Percentiles rank a stretch among this genome's conserved stretches.
These are phyloP conservation scores for Phyllotreta striolata DNA, from an alignment of 2,888 invertebrate genomes.

Conservation along the genomic window DNA sequence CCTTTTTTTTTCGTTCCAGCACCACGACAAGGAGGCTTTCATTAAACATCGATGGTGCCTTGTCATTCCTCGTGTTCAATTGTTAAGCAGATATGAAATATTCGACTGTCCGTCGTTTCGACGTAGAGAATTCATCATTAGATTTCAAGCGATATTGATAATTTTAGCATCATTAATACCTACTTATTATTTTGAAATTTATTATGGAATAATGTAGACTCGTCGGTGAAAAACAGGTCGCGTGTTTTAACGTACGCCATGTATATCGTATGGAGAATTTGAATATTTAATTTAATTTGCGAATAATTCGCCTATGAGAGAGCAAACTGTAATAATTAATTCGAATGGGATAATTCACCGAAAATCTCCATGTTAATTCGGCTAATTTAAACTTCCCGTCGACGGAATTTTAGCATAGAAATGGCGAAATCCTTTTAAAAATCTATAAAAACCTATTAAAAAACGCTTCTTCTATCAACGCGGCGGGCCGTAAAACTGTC, in stretches of 20 bases:
- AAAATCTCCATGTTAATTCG: conserved; percentile 19
- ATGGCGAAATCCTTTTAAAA: conserved; percentile 21
- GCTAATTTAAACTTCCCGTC: conserved; percentile 8
- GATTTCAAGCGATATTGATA: conserved; percentile 7
- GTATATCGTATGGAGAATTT: no score
- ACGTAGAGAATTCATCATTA: conserved; percentile 10
- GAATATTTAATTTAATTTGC: no score
- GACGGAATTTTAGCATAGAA: conserved; percentile 7
- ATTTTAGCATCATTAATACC: conserved; percentile 5
- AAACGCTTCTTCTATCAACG: conserved; percentile 9
- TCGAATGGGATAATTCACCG: conserved; percentile 7
- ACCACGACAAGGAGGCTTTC: conserved; percentile 12
- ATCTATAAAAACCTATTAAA: conserved; percentile 19
- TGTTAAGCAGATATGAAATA: conserved; percentile 21
- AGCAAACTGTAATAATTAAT: background rate
- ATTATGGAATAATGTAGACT: no score
- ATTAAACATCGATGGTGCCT: conserved; percentile 18
- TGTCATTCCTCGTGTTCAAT: conserved; percentile 19
- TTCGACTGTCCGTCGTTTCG: conserved; percentile 7
- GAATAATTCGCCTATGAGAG: no score
- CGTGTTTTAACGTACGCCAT: no score
- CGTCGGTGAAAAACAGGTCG: no score
- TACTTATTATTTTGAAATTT: background rate
- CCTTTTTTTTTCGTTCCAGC: conserved; percentile 3
- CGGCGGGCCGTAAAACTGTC: conserved; percentile 14